Percentiles rank a stretch among this genome's conserved stretches.
Conservation (phyloP, 2,797 vertebrate species). For the Coluber constrictor region DNA sequence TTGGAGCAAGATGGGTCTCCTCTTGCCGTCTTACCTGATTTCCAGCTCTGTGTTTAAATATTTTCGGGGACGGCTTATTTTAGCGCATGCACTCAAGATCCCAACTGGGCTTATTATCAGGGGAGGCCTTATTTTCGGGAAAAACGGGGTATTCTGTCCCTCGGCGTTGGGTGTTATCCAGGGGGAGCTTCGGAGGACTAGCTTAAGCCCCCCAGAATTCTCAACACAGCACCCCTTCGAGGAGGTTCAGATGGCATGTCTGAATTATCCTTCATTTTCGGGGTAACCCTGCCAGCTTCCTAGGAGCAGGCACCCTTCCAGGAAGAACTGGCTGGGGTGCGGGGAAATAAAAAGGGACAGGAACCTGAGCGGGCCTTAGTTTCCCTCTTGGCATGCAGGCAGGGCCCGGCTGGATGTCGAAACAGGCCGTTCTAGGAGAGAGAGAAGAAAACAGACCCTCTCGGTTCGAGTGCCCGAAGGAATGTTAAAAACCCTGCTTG, state of each 20-base stretch:
- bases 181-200: background rate
- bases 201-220: too few relatives aligned
- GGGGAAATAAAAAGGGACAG: slow-evolving; percentile 49
- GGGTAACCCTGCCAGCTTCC: background rate
- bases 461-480: slow-evolving; percentile 65
- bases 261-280: background rate
- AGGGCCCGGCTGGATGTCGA: slow-evolving; percentile 29
- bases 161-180: background rate
- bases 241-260: background rate
- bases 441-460: background rate
- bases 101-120: too few relatives aligned
- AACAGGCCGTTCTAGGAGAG: slow-evolving; percentile 48
- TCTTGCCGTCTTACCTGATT: too few relatives aligned
- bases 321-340: too few relatives aligned
- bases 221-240: accelerated
- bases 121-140: too few relatives aligned
- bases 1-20: too few relatives aligned
- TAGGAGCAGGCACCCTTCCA: too few relatives aligned
- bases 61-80: too few relatives aligned
- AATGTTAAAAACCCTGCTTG: slow-evolving; percentile 65
- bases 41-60: too few relatives aligned
- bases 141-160: too few relatives aligned
- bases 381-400: background rate
- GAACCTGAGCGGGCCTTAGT: background rate
- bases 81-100: too few relatives aligned